These are phyloP conservation scores for Stramonita haemastoma DNA, from an alignment of 2,888 invertebrate genomes.

Conservation along the genomic window DNA sequence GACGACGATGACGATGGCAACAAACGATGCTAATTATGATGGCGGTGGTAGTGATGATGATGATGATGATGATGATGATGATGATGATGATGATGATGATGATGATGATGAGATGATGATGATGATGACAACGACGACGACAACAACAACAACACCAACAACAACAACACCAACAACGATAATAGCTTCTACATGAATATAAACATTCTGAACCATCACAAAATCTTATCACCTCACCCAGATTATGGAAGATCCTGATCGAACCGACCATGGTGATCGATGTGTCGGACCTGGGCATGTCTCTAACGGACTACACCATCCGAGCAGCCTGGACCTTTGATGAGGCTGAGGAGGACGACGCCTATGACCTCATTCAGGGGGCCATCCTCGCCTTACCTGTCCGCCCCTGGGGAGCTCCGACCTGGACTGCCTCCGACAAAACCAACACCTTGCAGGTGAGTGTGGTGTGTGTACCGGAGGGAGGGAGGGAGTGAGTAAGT, in stretches of 20 bases:
- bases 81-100: not conserved
- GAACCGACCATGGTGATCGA: conserved; percentile 26
- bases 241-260: conserved; percentile 19
- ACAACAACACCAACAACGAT: no score
- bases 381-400: not conserved
- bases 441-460: not conserved
- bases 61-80: not conserved
- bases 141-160: no score
- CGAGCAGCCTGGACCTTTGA: conserved; percentile 29
- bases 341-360: conserved; percentile 24
- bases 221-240: not conserved
- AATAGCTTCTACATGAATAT: no score
- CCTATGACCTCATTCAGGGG: conserved; percentile 18
- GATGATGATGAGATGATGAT: no score
- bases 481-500: no score
- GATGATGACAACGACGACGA: no score
- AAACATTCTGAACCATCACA: no score
- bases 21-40: conserved; percentile 32
- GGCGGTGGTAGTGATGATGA: not conserved
- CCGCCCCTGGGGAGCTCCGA: not conserved
- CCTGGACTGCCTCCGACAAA: conserved; percentile 24
- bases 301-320: conserved; percentile 23
- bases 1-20: conserved; percentile 12
- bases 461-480: not conserved
- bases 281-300: conserved; percentile 26